Conservation (phyloP, 1,140 invertebrate species). For the Lineus longissimus region DNA sequence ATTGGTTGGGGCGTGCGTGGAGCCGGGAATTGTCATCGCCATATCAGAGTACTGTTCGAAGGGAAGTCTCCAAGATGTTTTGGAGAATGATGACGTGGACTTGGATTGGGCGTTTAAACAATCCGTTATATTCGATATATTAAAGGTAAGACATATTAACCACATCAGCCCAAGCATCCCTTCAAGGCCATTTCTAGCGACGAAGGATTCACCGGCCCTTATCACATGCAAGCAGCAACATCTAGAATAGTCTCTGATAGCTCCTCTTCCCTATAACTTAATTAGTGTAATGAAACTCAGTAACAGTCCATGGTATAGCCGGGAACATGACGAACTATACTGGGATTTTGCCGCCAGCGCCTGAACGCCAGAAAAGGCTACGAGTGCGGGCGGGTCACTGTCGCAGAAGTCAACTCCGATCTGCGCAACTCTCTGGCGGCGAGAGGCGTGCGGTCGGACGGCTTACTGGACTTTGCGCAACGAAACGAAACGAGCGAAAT, state of each 20-base stretch:
- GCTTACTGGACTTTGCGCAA: too few relatives aligned
- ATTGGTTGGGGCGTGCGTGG: constrained; percentile 91
- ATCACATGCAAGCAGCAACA: too few relatives aligned
- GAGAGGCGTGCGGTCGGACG: too few relatives aligned
- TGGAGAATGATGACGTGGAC: constrained; percentile 86
- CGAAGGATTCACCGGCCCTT: neutral
- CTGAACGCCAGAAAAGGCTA: too few relatives aligned
- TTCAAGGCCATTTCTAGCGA: too few relatives aligned
- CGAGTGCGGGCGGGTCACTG: too few relatives aligned
- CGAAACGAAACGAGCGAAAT: too few relatives aligned
- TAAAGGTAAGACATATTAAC: constrained; percentile 58
- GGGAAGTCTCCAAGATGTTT: constrained; percentile 85
- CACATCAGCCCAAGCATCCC: too few relatives aligned
- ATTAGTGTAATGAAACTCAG: neutral
- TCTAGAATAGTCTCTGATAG: too few relatives aligned
- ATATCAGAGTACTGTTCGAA: constrained; percentile 90
- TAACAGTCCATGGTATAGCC: neutral
- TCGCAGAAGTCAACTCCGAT: too few relatives aligned
- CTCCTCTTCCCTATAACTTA: neutral
- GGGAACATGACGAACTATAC: neutral
- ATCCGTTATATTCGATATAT: constrained; percentile 87
- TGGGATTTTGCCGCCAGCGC: neutral
- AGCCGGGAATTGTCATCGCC: constrained; percentile 65
- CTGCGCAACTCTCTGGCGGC: too few relatives aligned
- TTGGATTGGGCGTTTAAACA: constrained; percentile 88